Percentiles rank a stretch among this genome's conserved stretches.
These are phyloP conservation scores for Sisor rabdophorus DNA, from an alignment of 2,113 vertebrate genomes.

Conservation along the genomic window DNA sequence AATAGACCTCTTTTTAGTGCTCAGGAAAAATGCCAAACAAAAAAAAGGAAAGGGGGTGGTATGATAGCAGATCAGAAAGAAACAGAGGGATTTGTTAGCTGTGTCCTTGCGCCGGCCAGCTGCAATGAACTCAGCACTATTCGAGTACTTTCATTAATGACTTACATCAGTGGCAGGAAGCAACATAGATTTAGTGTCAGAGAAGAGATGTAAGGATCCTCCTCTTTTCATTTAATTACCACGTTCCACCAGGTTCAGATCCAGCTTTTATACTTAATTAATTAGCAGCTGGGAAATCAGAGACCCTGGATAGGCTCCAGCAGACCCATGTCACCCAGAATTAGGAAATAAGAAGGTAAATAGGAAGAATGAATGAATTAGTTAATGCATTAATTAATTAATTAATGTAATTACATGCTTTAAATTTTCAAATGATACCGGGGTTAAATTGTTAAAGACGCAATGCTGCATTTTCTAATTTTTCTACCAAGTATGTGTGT, in stretches of 20 bases:
- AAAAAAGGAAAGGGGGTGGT: conserved; percentile 28
- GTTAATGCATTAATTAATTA: no score
- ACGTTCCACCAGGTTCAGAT: background rate
- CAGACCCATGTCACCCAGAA: no score
- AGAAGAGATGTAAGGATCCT: conserved; percentile 22
- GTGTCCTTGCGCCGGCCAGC: conserved; percentile 4
- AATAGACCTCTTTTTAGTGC: conserved; percentile 38
- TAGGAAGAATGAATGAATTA: no score
- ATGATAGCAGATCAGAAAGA: conserved; percentile 27
- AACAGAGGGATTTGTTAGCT: conserved; percentile 16
- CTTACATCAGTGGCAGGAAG: conserved; percentile 17
- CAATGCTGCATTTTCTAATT: no score
- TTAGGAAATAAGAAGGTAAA: no score
- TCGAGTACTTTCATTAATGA: conserved; percentile 39
- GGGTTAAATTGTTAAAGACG: no score
- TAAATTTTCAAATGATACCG: no score
- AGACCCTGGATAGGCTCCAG: no score
- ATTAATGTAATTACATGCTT: no score
- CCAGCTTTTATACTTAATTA: background rate
- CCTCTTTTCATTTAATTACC: conserved; percentile 23
- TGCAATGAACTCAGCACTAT: conserved; percentile 14
- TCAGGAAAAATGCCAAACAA: conserved; percentile 29
- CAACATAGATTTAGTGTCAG: conserved; percentile 27
- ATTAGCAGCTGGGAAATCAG: no score
- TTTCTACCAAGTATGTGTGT: background rate